Percentiles rank a stretch among this genome's conserved stretches.
These are phyloP conservation scores for Orycteropus afer DNA, from an alignment of 2,113 vertebrate genomes.

Conservation along the genomic window DNA sequence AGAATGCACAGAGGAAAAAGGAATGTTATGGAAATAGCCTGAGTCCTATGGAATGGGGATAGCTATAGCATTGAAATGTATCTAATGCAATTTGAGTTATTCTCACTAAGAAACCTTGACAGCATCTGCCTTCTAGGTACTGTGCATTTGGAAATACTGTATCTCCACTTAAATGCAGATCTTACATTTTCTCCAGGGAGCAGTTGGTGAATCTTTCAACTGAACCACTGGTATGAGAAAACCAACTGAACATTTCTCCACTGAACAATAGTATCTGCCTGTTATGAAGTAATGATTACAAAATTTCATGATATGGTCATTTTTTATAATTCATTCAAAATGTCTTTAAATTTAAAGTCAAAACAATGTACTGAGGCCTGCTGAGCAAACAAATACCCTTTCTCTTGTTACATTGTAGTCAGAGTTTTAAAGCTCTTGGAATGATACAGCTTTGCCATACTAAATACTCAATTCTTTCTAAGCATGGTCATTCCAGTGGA, in stretches of 20 bases:
- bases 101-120: slow-evolving; percentile 84
- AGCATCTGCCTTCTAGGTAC: slow-evolving; percentile 87
- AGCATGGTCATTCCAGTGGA: not conserved
- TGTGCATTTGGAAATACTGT: slow-evolving; percentile 84
- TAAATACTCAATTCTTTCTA: not conserved
- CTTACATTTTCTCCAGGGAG: slow-evolving; percentile 87
- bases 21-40: slow-evolving; percentile 77
- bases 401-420: not conserved
- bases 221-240: slow-evolving; percentile 85
- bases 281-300: slow-evolving; percentile 83
- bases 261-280: slow-evolving; percentile 83
- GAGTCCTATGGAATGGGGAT: slow-evolving; percentile 61
- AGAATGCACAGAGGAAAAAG: slow-evolving; percentile 49
- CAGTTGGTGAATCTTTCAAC: slow-evolving; percentile 86
- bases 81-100: slow-evolving; percentile 82
- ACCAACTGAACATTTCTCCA: slow-evolving; percentile 86
- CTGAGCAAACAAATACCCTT: slow-evolving; percentile 65
- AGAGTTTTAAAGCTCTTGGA: not conserved
- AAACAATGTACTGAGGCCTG: slow-evolving; percentile 47
- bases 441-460: not conserved
- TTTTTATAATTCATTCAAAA: slow-evolving; percentile 81
- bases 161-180: slow-evolving; percentile 90
- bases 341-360: slow-evolving; percentile 75
- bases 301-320: slow-evolving; percentile 79
- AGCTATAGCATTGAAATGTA: slow-evolving; percentile 77